These are phyloP conservation scores for Pseudolycoriella hygida DNA, from an alignment of 2,888 invertebrate species.

Conservation along the genomic window DNA sequence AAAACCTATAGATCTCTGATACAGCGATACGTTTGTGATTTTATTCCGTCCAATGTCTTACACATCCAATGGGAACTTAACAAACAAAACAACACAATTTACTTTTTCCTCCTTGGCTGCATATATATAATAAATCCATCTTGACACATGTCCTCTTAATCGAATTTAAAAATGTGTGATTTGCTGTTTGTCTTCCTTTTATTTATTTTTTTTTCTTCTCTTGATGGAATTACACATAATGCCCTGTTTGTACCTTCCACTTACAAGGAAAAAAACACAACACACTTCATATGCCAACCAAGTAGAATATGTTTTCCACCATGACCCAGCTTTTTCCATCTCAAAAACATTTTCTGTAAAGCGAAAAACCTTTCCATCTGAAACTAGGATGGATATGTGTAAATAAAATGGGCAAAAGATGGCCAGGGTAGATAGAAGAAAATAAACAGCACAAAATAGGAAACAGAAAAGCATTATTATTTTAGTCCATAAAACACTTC, in stretches of 20 bases:
- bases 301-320: neutral
- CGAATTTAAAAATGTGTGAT: slow-evolving; percentile 7
- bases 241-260: too few relatives aligned
- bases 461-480: neutral
- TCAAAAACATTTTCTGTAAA: too few relatives aligned
- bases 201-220: too few relatives aligned
- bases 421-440: neutral
- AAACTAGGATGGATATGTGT: neutral
- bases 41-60: too few relatives aligned
- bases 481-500: neutral
- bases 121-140: neutral
- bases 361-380: too few relatives aligned
- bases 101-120: too few relatives aligned
- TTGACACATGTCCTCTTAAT: slow-evolving; percentile 8
- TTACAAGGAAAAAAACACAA: neutral
- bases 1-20: too few relatives aligned
- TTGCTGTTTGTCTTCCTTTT: slow-evolving; percentile 1
- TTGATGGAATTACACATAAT: too few relatives aligned
- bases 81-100: too few relatives aligned
- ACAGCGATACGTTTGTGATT: too few relatives aligned
- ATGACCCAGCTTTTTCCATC: neutral
- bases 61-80: too few relatives aligned
- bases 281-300: neutral
- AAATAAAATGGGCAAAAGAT: neutral
- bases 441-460: neutral